phyloP scores from a whole-genome alignment of 2,888 invertebrate species.

The Teinopalpus imperialis region DNA sequence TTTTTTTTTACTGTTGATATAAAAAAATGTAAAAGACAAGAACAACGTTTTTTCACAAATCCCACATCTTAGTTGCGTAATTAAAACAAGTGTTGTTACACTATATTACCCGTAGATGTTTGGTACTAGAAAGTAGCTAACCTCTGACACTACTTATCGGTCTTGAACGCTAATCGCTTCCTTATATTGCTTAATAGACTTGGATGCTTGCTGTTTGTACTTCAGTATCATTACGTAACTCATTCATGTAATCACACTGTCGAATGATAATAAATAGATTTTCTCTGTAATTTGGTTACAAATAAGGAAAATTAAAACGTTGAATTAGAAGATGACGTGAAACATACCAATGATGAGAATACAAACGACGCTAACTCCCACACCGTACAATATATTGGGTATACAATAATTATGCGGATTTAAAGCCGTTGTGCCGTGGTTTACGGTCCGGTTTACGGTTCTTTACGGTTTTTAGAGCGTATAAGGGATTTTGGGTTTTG shows the following conservation, averaged over 20 bases:
- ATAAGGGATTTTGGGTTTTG: conserved; percentile 60
- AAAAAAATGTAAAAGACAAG: neutral
- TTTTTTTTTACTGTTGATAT: too few relatives aligned
- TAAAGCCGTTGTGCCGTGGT: conserved; percentile 64
- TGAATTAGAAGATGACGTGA: conserved; percentile 43
- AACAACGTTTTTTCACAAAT: neutral
- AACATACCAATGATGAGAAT: conserved; percentile 42
- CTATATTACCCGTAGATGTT: conserved; percentile 6
- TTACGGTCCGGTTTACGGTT: conserved; percentile 65
- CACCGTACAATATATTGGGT: conserved; percentile 66
- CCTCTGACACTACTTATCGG: conserved; percentile 19
- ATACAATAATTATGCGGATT: conserved; percentile 76
- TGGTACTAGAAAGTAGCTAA: conserved; percentile 21
- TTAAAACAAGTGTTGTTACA: conserved; percentile 11
- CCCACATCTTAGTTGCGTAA: too few relatives aligned
- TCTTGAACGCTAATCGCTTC: conserved; percentile 23
- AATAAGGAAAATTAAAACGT: neutral
- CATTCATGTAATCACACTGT: conserved; percentile 5
- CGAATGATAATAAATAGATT: neutral
- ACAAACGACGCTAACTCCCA: conserved; percentile 49
- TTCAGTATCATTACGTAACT: conserved; percentile 5
- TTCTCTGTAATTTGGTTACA: neutral
- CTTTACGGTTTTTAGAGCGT: conserved; percentile 50
- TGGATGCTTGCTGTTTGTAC: conserved; percentile 4
- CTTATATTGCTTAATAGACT: conserved; percentile 17